Evolutionary conservation across 2,888 invertebrate species (phyloP).

Genomic region (Brachypalpus laphriformis): DNA sequence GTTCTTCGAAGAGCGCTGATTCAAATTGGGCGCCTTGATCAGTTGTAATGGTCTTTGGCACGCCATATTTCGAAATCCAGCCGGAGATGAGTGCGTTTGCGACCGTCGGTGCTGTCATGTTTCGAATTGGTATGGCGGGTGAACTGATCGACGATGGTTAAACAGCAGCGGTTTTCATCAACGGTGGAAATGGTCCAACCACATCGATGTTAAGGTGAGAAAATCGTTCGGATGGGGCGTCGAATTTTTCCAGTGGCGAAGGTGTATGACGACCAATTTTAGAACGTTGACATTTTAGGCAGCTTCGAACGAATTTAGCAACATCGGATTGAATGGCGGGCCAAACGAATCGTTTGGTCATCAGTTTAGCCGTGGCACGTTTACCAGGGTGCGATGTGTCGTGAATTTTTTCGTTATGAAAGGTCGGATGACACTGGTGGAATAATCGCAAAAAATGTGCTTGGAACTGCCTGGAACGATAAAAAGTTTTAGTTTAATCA

Average conservation of each 20-base stretch:
- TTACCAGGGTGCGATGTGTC: conserved; percentile 42
- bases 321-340: conserved; percentile 74
- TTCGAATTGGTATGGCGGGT: conserved; percentile 8
- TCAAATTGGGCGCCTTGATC: too few species aligned
- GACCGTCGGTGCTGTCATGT: too few species aligned
- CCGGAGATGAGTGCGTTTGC: too few species aligned
- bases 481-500: conserved; percentile 13
- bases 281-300: conserved; percentile 18
- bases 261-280: conserved; percentile 1
- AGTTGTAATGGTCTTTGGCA: too few species aligned
- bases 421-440: conserved; percentile 41
- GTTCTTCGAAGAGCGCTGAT: conserved; percentile 77
- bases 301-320: too few species aligned
- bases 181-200: conserved; percentile 15
- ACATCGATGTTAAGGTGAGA: too few species aligned
- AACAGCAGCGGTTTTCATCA: background rate
- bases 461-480: conserved; percentile 11
- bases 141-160: conserved; percentile 15
- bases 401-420: conserved; percentile 64
- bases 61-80: too few species aligned
- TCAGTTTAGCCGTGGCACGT: background rate
- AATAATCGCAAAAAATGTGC: conserved; percentile 38
- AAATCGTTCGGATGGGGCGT: background rate
- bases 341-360: conserved; percentile 75
- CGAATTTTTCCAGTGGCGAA: conserved; percentile 3